Base-by-base conservation (phyloP, 2,888 invertebrate species). In the Ceramica pisi region DNA sequence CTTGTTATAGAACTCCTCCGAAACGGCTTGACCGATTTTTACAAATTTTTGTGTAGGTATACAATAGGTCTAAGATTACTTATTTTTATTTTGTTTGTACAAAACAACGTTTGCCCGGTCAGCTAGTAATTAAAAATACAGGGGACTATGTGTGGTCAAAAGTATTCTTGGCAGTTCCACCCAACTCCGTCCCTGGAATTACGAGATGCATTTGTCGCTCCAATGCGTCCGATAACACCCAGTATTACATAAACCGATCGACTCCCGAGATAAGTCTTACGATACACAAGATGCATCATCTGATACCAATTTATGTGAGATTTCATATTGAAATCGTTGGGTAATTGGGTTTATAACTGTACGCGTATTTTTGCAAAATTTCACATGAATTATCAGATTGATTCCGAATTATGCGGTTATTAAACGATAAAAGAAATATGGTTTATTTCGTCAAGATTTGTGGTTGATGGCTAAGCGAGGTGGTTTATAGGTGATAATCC, bases 171-270 rank as follows among this genome's bases (percentile, higher is more conserved):
- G 14, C 10, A n/a, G 10, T 16, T 59, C 23, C 8, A 57, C 23
- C 60, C 44, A 64, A 79, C 48, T 82, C 67, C 84, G 56, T 60
- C 72, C 21, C 84, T 84, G 84, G 21, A 48, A 72, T 81, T 83
- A 78, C 82, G 76, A 86, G 85, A 85, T 83, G 80, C 63, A 71
- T 85, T 86, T 82, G 74, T 78, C 82, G 85, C 77, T 86, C 85
- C 69, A 86, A 83, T 83, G 85, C 85, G 67, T 71, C 66, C 76
- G 62, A 80, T 84, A 82, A 59, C 79, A 78, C 53, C 65, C 61
- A 62, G 73, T 79, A 63, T 86, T 86, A 82, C 75, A 81, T 78
- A 81, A 78, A 74, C 66, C 55, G 86, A 86, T 86, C 61, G 67
- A 67, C 21, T 70, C 67, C 62, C 50, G 51, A 85, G 84, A 85